These are phyloP conservation scores for Enteromius anoplus DNA, from an alignment of 2,797 vertebrate species.

Conservation along the genomic window DNA sequence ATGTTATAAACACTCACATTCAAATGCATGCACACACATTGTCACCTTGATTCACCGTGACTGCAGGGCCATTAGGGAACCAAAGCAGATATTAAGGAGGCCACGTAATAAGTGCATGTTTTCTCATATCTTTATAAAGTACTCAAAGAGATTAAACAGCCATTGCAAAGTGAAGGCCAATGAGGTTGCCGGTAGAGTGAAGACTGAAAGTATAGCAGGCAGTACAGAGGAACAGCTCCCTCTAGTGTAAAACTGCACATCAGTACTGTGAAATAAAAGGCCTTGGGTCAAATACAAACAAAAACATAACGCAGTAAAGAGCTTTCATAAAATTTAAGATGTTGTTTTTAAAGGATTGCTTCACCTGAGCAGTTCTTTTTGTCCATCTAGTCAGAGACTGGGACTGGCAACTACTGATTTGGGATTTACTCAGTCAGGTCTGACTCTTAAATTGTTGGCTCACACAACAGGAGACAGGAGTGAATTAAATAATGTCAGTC, in stretches of 20 bases:
- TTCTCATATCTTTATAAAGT: constrained; percentile 38
- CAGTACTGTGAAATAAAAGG: neutral
- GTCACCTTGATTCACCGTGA: constrained; percentile 37
- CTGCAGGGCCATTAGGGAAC: constrained; percentile 19
- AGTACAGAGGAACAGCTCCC: constrained; percentile 52
- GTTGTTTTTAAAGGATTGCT: neutral
- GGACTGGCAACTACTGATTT: constrained; percentile 5
- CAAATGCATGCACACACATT: constrained; percentile 31
- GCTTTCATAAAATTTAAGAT: neutral
- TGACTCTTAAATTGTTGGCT: neutral
- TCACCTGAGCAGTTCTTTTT: neutral
- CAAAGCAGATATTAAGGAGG: constrained; percentile 7
- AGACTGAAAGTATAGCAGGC: constrained; percentile 13
- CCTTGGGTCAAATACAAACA: neutral
- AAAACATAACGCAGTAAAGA: neutral
- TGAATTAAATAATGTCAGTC: neutral
- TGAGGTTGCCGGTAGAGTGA: constrained; percentile 24
- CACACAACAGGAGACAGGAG: neutral
- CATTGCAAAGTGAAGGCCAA: constrained; percentile 38
- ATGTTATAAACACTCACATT: constrained; percentile 32
- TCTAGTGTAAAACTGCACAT: constrained; percentile 46
- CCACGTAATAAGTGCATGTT: constrained; percentile 35
- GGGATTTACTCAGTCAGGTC: neutral
- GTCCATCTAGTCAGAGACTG: neutral
- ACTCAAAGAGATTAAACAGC: constrained; percentile 46